These are phyloP conservation scores for Cabera pusaria DNA, from an alignment of 2,888 invertebrate species.

Conservation along the genomic window DNA sequence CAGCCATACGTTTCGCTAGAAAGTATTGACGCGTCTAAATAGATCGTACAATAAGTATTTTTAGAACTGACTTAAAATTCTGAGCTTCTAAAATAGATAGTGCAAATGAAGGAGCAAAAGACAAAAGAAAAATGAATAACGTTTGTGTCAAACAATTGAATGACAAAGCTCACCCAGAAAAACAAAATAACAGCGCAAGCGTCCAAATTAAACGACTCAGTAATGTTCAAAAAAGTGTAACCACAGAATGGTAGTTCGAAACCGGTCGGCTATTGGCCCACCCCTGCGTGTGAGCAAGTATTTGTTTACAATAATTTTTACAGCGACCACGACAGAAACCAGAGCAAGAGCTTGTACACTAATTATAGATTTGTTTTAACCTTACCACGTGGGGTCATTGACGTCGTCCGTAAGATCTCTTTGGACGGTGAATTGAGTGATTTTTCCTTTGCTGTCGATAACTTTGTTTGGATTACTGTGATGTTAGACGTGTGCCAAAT, in stretches of 20 bases:
- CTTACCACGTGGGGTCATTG: constrained; percentile 76
- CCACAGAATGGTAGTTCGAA: constrained; percentile 38
- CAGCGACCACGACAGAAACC: constrained; percentile 80
- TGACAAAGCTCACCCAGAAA: constrained; percentile 56
- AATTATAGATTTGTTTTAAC: constrained; percentile 72
- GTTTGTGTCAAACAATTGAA: constrained; percentile 27
- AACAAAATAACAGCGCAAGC: constrained; percentile 33
- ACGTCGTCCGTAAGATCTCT: constrained; percentile 43
- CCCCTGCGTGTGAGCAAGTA: constrained; percentile 72
- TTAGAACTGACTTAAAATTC: constrained; percentile 1
- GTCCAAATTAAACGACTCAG: constrained; percentile 35
- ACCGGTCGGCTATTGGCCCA: constrained; percentile 51
- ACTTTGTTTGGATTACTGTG: constrained; percentile 18
- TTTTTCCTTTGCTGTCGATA: constrained; percentile 31
- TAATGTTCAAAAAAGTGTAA: constrained; percentile 13
- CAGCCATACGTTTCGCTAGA: constrained; percentile 6
- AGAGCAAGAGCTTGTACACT: constrained; percentile 66
- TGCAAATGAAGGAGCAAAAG: neutral
- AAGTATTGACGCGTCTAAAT: constrained; percentile 6
- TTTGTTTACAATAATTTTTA: constrained; percentile 81
- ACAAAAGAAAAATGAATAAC: constrained; percentile 3
- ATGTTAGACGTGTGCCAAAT: constrained; percentile 17
- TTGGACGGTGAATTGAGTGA: constrained; percentile 28
- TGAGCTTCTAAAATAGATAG: neutral
- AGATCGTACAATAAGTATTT: constrained; percentile 3